Conservation (phyloP, 2,888 invertebrate genomes). For the Amphipyra berbera region DNA sequence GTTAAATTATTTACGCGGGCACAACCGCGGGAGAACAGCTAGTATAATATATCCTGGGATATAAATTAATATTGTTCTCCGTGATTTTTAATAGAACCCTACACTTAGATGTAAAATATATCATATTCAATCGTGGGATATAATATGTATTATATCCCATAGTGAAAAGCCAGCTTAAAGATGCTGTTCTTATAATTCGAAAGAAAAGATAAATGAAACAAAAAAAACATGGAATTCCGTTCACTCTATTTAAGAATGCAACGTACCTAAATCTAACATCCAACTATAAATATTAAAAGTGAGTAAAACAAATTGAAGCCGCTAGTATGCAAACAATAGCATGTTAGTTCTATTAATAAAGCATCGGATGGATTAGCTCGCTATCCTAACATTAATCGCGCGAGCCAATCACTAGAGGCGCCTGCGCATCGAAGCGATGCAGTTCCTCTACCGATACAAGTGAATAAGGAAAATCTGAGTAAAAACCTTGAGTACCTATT, state of each 20-base stretch:
- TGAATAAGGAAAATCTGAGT: conserved; percentile 29
- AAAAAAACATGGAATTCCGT: too few species aligned
- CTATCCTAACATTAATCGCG: conserved; percentile 67
- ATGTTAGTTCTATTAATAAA: conserved; percentile 47
- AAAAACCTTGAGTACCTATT: conserved; percentile 12
- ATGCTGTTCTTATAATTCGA: too few species aligned
- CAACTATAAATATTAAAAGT: conserved; percentile 21
- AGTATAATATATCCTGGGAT: too few species aligned
- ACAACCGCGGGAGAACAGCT: too few species aligned
- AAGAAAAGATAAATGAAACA: too few species aligned
- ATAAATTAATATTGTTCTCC: too few species aligned
- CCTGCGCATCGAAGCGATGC: conserved; percentile 26
- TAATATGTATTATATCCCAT: too few species aligned
- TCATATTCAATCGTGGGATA: too few species aligned
- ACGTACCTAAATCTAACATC: conserved; percentile 20
- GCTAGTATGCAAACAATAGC: conserved; percentile 45
- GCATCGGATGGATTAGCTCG: conserved; percentile 66
- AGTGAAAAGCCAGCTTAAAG: too few species aligned
- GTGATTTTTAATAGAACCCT: too few species aligned
- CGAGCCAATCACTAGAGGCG: conserved; percentile 56
- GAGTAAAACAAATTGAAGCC: conserved; percentile 7
- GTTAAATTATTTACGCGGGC: too few species aligned
- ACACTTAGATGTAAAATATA: too few species aligned
- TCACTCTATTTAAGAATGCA: conserved; percentile 12
- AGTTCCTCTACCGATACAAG: conserved; percentile 20